Evolutionary conservation across 2,113 vertebrate species (phyloP), one percentile per base, ranked within the genome.

Genomic region (Podarcis raffonei): DNA sequence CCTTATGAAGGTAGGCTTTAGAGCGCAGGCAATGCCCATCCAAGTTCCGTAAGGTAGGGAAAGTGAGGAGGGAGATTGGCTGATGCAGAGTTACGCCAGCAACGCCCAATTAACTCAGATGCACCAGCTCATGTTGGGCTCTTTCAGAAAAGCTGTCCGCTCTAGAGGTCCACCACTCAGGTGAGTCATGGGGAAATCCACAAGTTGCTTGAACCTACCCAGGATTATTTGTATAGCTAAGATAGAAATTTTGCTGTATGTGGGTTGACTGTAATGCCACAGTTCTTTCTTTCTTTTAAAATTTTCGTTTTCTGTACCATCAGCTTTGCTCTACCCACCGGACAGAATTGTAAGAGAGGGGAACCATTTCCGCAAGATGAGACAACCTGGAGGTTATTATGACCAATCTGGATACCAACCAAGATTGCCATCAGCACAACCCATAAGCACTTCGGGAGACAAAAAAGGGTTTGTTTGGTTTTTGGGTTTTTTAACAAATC

Each of bases 311-410:
- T 81, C 18, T 88, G 59, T 92, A 32, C 32, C 72, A 32, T 23
- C 85, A 96, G 96, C 94, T 9, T 83, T 96, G 68, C 92, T 96
- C 1, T 95, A 94, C 84, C 95, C 95, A 0, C 95, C 94, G 20
- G 95, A 96, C 90, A 95, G 59, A 88, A 82, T 95, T 25, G 30
- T 96, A 59, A 65, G 72, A 81, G 90, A 87, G 27, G 81, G 86
- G 3, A 62, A 89, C 4, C 4, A 92, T 23, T 74, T 89, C 18
- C 77, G 53, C 68, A 93, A 88, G 0, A 84, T 96, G 68, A 92
- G 94, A 68, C 95, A 96, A 71, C 96, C 96, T 0, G 95, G 96
- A 7, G 95, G 94, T 37, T 93, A 87, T 83, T 93, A 92, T 68
- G 25, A 32, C 5, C 65, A 2, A 22, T 22, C 23, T 27, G 0